Evolutionary conservation across 2,797 vertebrate species (phyloP), one percentile per base, ranked within the genome.

Genomic region (Chromobotia macracanthus): DNA sequence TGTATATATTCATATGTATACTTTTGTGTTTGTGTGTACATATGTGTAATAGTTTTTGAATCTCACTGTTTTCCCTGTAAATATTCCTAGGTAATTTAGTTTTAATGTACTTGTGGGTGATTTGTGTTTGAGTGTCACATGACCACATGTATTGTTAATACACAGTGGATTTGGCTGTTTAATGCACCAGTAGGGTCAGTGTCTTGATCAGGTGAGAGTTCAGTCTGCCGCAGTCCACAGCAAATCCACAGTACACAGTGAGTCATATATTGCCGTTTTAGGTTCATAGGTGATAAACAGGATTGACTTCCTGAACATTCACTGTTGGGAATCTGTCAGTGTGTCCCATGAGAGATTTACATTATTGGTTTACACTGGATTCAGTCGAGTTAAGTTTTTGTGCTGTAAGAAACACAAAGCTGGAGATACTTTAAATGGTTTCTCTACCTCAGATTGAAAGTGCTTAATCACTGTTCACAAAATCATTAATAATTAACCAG

Each of bases 401-500:
- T 19, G 31, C 5, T 73, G 41, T 28, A 25, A 28, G 56, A 16
- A 13, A 25, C 12, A 16, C 6, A 12, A 60, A 28, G 23, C 56
- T 60, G 13, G 6, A 28, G 19, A 60, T 60, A 10, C 71, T 38
- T 66, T 23, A 6, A 21, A 16, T 56, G 1, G 2, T 75, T 46
- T 13, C 25, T 18, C 2, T 18, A 12, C 13, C 3, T 63, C 19
- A 21, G 9, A 21, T 1, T 12, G 66, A 53, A 7, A 72, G 56
- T 67, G 75, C 19, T 53, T 44, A 48, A 3, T 65, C 48, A 21
- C 53, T 72, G 35, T 60, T 16, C 15, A 60, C 58, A 6, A 28
- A 60, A 31, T 13, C 13, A 28, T 60, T 75, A 60, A 70, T 82
- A 21, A 82, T 71, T 71, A 75, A 72, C 74, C 56, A n/a, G 1